Percentiles rank a stretch among this genome's conserved stretches.
phyloP scores from a whole-genome alignment of 1,140 invertebrate species.

The Spodoptera frugiperda region DNA sequence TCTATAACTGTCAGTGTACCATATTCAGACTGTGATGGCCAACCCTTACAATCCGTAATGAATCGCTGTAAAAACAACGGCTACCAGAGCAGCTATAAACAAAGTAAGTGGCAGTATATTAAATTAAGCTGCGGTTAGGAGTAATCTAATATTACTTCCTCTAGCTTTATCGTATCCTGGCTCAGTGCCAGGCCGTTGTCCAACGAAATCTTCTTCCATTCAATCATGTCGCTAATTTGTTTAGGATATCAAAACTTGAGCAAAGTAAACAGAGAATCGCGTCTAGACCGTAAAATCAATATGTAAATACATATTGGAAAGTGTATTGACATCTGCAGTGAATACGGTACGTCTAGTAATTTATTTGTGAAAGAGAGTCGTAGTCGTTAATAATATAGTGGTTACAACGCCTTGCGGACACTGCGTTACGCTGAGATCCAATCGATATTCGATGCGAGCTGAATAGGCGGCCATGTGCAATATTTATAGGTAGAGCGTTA shows the following conservation, averaged over 20 bases:
- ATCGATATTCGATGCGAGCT: slow-evolving; percentile 7
- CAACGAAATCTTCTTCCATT: slow-evolving; percentile 24
- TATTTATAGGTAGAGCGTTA: slow-evolving; percentile 8
- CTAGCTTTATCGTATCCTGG: slow-evolving; percentile 35
- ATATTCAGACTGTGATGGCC: too few relatives aligned
- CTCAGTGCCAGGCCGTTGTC: slow-evolving; percentile 15
- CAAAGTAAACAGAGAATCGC: not conserved
- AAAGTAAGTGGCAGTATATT: slow-evolving; percentile 1
- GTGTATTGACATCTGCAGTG: slow-evolving; percentile 25
- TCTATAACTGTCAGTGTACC: too few relatives aligned
- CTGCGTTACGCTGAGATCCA: slow-evolving; percentile 16
- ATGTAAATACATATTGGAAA: slow-evolving; percentile 27
- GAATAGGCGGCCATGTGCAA: slow-evolving; percentile 13
- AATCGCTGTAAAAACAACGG: not conserved
- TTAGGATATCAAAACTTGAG: slow-evolving; percentile 21
- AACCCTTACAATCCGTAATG: not conserved
- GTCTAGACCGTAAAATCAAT: slow-evolving; percentile 29
- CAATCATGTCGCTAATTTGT: slow-evolving; percentile 8
- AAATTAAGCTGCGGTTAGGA: slow-evolving; percentile 27
- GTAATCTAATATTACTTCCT: slow-evolving; percentile 38
- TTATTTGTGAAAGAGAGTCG: slow-evolving; percentile 4
- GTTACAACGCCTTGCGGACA: slow-evolving; percentile 8
- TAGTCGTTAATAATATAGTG: slow-evolving; percentile 26
- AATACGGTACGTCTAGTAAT: not conserved
- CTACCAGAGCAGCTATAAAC: not conserved